Conservation (phyloP, 2,113 vertebrate species). For the Nothoprocta perdicaria region DNA sequence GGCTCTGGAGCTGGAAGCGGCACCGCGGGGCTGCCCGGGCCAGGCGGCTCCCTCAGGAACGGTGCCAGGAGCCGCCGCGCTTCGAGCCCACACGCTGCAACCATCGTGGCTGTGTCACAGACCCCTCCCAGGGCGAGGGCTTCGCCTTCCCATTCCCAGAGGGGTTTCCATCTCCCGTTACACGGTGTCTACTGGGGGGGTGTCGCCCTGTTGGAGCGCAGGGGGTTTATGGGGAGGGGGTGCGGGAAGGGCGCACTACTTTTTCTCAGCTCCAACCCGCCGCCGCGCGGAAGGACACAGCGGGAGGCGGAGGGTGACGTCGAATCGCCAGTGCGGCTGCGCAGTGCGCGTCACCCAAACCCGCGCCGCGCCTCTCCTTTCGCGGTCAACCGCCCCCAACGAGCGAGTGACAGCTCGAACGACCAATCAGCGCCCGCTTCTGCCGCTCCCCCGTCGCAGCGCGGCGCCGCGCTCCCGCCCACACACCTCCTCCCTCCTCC, state of each 20-base stretch:
- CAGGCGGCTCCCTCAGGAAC: rapidly evolving
- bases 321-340: rapidly evolving
- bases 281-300: not conserved
- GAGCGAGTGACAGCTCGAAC: rapidly evolving
- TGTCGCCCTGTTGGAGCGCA: rapidly evolving
- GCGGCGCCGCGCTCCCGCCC: not conserved
- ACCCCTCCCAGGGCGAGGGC: not conserved
- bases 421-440: not conserved
- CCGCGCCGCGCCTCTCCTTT: rapidly evolving
- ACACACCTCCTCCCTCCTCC: not conserved
- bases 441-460: not conserved
- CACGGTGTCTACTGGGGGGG: rapidly evolving
- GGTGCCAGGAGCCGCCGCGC: too few relatives aligned
- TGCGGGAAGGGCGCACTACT: not conserved
- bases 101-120: rapidly evolving
- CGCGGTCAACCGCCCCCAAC: not conserved
- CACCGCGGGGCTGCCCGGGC: rapidly evolving
- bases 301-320: rapidly evolving
- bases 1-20: rapidly evolving
- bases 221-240: not conserved
- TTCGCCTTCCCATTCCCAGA: not conserved
- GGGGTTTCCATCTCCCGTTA: not conserved
- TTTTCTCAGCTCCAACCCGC: not conserved
- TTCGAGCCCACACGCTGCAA: too few relatives aligned
- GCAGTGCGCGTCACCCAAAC: not conserved